Conservation (phyloP, 1,140 invertebrate species). For the Ridgeia piscesae region DNA sequence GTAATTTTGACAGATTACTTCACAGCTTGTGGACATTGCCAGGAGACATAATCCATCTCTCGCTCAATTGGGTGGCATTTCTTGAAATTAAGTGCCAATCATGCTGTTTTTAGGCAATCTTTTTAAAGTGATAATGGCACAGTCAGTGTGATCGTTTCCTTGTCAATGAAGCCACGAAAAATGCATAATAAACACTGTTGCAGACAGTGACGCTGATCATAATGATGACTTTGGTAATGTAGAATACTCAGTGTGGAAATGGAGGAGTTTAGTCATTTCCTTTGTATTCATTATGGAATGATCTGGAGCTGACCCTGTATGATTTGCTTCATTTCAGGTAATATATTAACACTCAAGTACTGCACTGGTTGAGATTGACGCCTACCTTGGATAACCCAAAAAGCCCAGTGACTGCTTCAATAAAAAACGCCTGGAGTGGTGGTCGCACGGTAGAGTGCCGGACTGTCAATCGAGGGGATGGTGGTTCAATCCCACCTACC, state of each 20-base stretch:
- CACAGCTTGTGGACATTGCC: neutral
- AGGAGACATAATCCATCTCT: neutral
- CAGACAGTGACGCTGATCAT: neutral
- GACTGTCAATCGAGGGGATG: no score
- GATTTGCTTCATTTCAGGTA: no score
- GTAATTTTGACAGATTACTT: neutral
- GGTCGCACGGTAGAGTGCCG: no score
- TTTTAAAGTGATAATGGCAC: neutral
- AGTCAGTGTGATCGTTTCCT: neutral
- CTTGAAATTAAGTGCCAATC: neutral
- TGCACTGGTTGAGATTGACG: no score
- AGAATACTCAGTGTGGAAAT: neutral
- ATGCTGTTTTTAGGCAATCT: neutral
- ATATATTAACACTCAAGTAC: no score
- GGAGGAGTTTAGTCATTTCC: neutral
- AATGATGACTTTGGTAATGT: neutral
- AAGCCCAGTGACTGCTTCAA: no score
- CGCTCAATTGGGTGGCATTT: neutral
- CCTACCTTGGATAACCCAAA: no score
- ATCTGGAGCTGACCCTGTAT: neutral
- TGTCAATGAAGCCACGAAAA: no score
- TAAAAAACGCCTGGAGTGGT: no score
- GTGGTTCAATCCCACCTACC: no score
- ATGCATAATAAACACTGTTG: neutral
- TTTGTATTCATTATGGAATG: neutral